Conservation (phyloP, 2,888 invertebrate genomes). For the Sarcophaga caerulescens region DNA sequence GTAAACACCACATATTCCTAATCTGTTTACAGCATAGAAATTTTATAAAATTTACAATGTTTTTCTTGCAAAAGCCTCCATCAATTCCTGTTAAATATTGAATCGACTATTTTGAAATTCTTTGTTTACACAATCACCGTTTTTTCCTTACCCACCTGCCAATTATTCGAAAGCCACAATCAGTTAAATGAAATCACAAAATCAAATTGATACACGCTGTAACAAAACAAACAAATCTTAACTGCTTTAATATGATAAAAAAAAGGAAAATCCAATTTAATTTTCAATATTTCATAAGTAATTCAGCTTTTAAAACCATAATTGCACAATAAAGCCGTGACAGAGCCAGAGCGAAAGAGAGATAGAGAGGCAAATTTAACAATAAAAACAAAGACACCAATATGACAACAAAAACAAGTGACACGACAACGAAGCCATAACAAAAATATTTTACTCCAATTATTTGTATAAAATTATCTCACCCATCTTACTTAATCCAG, state of each 20-base stretch:
- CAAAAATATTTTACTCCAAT: constrained; percentile 62
- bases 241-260: background rate
- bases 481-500: constrained; percentile 67
- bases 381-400: constrained; percentile 11
- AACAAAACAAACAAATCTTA: background rate
- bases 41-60: too few species aligned
- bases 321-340: constrained; percentile 41
- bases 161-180: background rate
- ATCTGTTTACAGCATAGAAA: too few species aligned
- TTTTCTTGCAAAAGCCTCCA: too few species aligned
- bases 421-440: constrained; percentile 25
- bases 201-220: background rate
- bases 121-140: too few species aligned
- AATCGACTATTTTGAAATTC: too few species aligned
- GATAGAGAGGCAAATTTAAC: background rate
- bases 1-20: too few species aligned
- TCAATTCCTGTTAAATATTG: too few species aligned
- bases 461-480: constrained; percentile 67
- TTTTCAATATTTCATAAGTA: constrained; percentile 23
- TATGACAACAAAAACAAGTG: background rate
- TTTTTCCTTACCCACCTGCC: background rate
- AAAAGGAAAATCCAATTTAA: constrained; percentile 15
- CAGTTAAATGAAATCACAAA: background rate
- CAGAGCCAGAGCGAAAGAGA: background rate
- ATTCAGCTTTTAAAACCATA: constrained; percentile 30